Percentiles rank a stretch among this genome's conserved stretches.
These are phyloP conservation scores for Luperina testacea DNA, from an alignment of 2,888 invertebrate genomes.

Conservation along the genomic window DNA sequence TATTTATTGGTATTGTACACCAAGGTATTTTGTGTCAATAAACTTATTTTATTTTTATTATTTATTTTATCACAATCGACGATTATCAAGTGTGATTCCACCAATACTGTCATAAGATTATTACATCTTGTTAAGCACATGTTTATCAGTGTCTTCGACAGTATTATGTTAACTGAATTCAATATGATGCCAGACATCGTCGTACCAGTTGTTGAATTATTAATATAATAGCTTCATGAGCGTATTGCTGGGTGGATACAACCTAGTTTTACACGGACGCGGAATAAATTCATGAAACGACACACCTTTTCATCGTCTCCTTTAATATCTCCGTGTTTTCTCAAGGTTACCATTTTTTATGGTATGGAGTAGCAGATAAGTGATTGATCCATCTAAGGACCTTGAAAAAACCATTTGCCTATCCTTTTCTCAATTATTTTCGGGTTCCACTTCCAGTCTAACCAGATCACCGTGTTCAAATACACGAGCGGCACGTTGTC, in stretches of 20 bases:
- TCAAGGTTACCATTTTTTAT: background rate
- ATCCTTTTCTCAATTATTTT: no score
- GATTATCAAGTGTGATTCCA: background rate
- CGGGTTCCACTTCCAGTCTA: no score
- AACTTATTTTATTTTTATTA: no score
- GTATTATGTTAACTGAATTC: conserved; percentile 50
- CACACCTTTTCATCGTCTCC: conserved; percentile 10
- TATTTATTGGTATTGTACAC: no score
- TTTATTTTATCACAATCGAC: background rate
- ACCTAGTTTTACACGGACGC: conserved; percentile 37
- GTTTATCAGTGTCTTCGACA: conserved; percentile 14
- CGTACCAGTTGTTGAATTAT: conserved; percentile 51
- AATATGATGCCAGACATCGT: conserved; percentile 28
- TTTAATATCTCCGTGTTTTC: conserved; percentile 2
- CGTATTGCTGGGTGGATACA: conserved; percentile 44
- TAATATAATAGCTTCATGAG: conserved; percentile 53
- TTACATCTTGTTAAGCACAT: conserved; percentile 11
- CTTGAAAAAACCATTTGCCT: background rate
- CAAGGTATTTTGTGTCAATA: no score
- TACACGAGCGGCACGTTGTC: no score
- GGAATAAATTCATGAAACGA: conserved; percentile 36
- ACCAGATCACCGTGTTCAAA: no score
- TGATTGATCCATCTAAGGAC: background rate
- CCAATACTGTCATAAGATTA: background rate
- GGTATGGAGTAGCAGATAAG: background rate